Conservation (phyloP, 2,797 vertebrate species). For the Semaprochilodus insignis region DNA sequence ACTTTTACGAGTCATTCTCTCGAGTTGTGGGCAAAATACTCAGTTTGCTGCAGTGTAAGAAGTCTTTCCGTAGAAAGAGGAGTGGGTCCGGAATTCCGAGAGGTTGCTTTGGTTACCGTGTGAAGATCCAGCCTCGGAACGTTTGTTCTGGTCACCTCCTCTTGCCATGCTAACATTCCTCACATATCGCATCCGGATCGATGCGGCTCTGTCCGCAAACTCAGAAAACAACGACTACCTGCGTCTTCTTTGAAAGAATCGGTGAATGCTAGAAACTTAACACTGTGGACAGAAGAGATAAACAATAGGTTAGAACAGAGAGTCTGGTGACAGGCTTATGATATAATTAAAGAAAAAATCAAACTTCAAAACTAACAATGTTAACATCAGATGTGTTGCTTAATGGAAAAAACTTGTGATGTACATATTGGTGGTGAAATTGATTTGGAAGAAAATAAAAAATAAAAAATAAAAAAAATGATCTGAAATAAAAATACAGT, state of each 20-base stretch:
- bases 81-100: slow-evolving; percentile 76
- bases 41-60: slow-evolving; percentile 69
- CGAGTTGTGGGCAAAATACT: slow-evolving; percentile 78
- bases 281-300: slow-evolving; percentile 81
- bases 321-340: background rate
- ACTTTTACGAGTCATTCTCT: slow-evolving; percentile 69
- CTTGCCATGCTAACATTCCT: slow-evolving; percentile 73
- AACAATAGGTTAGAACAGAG: slow-evolving; percentile 45
- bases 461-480: slow-evolving; percentile 17
- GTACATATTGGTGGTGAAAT: slow-evolving; percentile 12
- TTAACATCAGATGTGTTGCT: slow-evolving; percentile 13
- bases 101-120: slow-evolving; percentile 86
- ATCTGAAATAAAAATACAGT: slow-evolving; percentile 33
- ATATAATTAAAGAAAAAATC: background rate
- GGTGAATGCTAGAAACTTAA: slow-evolving; percentile 85
- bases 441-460: background rate
- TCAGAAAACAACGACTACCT: slow-evolving; percentile 78
- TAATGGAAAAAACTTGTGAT: slow-evolving; percentile 14
- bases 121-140: slow-evolving; percentile 75
- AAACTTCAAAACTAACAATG: slow-evolving; percentile 16
- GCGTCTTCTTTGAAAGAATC: slow-evolving; percentile 77
- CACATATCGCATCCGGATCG: slow-evolving; percentile 70
- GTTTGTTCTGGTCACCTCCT: slow-evolving; percentile 70
- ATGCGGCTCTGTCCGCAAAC: slow-evolving; percentile 75
- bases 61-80: slow-evolving; percentile 70